A percentile compares a stretch with the other conserved stretches of the same genome.
Conservation (phyloP, 2,113 vertebrate species). For the Hucho hucho region DNA sequence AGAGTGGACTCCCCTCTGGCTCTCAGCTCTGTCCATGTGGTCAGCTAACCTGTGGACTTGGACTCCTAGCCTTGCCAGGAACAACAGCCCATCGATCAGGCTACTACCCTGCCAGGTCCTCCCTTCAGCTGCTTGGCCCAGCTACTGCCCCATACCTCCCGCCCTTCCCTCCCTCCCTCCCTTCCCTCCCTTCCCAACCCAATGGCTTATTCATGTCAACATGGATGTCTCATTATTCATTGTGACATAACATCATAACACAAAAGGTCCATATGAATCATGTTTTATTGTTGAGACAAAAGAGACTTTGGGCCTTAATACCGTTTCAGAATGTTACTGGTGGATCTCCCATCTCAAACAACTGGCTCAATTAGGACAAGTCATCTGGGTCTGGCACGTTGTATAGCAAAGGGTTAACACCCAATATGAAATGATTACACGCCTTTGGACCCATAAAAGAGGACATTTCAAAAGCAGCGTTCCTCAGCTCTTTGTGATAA, state of each 20-base stretch:
- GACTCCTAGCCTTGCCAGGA: not conserved
- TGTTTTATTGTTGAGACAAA: constrained; percentile 30
- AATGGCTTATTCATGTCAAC: constrained; percentile 17
- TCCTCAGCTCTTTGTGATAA: constrained; percentile 50
- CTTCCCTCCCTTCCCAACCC: not conserved
- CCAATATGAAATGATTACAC: constrained; percentile 46
- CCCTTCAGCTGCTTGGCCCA: not conserved
- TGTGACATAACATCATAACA: constrained; percentile 34
- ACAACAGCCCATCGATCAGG: constrained; percentile 9
- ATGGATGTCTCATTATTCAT: constrained; percentile 38
- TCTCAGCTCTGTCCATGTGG: constrained; percentile 42
- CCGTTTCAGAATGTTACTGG: not conserved
- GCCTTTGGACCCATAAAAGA: constrained; percentile 47
- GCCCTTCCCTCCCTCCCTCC: not conserved
- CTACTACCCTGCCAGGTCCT: not conserved
- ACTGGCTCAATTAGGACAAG: constrained; percentile 40
- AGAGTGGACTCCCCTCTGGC: constrained; percentile 34
- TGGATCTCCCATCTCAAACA: constrained; percentile 25
- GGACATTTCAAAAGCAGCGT: constrained; percentile 55
- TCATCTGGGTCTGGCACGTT: constrained; percentile 31
- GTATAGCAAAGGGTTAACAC: constrained; percentile 47
- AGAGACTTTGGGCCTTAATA: not conserved
- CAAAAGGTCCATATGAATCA: constrained; percentile 16
- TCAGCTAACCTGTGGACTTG: constrained; percentile 34
- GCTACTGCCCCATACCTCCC: not conserved